Base-by-base conservation (phyloP, 2,888 invertebrate genomes). In the Metellina segmentata region DNA sequence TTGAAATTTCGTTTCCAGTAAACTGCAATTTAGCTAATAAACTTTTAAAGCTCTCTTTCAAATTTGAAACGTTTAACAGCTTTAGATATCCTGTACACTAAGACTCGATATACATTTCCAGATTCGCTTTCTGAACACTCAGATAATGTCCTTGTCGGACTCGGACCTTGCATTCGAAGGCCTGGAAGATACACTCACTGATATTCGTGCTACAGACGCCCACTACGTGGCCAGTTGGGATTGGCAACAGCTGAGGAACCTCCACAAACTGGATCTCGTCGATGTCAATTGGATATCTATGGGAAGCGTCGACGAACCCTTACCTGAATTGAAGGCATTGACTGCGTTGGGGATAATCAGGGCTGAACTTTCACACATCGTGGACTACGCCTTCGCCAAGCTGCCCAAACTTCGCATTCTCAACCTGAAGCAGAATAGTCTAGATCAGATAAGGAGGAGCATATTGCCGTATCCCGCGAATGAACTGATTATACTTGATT, bases 61-160 rank as follows among this genome's bases (percentile, higher is more conserved):
- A 34, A 2, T 34, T 34, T 34, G 1, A 34, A 34, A 34, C 4
- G 1, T 34, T 34, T 34, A 34, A 34, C 34, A 34, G 4, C 34
- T 34, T 34, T 34, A 34, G 34, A 34, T 34, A 34, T 34, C 34
- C 34, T 34, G 34, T 34, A 34, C 34, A 1, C 4, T 2, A 34
- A 34, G 1, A 34, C 34, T 34, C 34, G 34, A 34, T 34, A 34
- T 34, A 34, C 34, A 34, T 16, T 78, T 49, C 7, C 69, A 90
- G 90, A 85, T 90, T 34, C 72, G 86, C 0, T 87, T 91, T 51
- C n/a, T 49, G 6, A 70, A 49, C n/a, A 19, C 91, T 1, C n/a
- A 91, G 52, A n/a, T 91, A 2, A 87, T 91, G 91, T 81, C 91
- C 6, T 81, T 91, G 0, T 83, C 91, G 0, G 88, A 91, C 69